Percentiles rank a stretch among this genome's conserved stretches.
phyloP scores from a whole-genome alignment of 2,113 vertebrate species.

The Oophaga pumilio region DNA sequence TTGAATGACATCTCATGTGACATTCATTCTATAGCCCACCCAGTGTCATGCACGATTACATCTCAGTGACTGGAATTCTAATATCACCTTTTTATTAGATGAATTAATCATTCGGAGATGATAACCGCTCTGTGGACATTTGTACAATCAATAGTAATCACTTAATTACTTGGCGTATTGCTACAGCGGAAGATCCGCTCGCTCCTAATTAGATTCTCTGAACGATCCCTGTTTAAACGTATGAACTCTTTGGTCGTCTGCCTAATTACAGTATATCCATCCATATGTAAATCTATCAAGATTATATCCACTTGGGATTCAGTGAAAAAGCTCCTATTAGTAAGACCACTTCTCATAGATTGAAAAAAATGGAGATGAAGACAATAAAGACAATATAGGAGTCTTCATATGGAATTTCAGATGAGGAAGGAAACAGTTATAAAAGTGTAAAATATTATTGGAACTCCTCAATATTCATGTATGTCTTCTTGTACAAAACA shows the following conservation, averaged over 20 bases:
- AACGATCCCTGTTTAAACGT: constrained; percentile 55
- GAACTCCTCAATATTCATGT: no score
- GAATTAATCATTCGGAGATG: constrained; percentile 66
- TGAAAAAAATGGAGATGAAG: neutral
- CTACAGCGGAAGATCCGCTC: constrained; percentile 59
- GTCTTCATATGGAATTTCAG: neutral
- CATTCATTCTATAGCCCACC: neutral
- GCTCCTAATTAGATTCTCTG: constrained; percentile 61
- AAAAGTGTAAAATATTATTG: neutral
- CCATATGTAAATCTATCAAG: constrained; percentile 41
- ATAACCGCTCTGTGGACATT: constrained; percentile 65
- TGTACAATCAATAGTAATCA: constrained; percentile 69
- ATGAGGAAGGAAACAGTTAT: neutral
- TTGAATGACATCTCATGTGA: neutral
- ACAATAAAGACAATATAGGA: neutral
- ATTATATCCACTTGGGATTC: neutral
- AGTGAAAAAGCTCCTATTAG: neutral
- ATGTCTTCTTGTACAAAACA: no score
- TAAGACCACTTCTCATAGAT: neutral
- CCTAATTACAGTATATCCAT: constrained; percentile 42
- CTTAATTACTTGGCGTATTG: constrained; percentile 65
- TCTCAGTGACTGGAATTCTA: constrained; percentile 50
- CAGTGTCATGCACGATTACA: neutral
- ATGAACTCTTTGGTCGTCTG: constrained; percentile 23
- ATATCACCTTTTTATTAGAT: constrained; percentile 62